Conservation (phyloP, 2,888 invertebrate species). For the Orchesella flavescens region DNA sequence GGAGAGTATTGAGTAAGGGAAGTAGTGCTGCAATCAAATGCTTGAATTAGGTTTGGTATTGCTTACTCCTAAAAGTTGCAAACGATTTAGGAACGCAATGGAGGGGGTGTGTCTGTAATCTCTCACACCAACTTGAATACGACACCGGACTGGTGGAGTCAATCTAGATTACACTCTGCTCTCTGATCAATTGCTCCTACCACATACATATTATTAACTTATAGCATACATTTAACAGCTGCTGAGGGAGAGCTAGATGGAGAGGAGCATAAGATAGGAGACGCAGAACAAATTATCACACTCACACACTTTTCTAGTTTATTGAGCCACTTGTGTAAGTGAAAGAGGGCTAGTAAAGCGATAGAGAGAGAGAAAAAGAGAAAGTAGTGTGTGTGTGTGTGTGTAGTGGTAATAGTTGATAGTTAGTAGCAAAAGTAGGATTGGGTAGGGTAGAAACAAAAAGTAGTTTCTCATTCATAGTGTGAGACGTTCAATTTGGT, state of each 20-base stretch:
- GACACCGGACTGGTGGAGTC: conserved; percentile 63
- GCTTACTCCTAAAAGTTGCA: conserved; percentile 13
- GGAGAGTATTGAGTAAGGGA: background rate
- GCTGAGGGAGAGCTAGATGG: conserved; percentile 40
- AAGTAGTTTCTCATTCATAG: conserved; percentile 54
- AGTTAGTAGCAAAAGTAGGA: background rate
- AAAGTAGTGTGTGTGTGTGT: background rate
- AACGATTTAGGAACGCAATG: conserved; percentile 45
- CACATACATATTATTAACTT: conserved; percentile 41
- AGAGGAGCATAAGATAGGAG: conserved; percentile 5
- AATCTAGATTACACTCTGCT: conserved; percentile 50
- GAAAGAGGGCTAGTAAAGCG: conserved; percentile 14
- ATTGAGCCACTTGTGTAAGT: background rate
- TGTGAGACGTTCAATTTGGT: conserved; percentile 57
- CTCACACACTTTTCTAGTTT: conserved; percentile 32
- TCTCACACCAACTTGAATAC: conserved; percentile 60
- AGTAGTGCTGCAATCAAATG: conserved; percentile 26
- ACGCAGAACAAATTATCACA: conserved; percentile 59
- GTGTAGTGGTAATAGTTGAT: conserved; percentile 2
- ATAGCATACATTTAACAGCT: conserved; percentile 45
- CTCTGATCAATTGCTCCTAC: conserved; percentile 54
- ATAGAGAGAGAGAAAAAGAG: conserved; percentile 29
- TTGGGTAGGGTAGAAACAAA: background rate
- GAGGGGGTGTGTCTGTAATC: conserved; percentile 51
- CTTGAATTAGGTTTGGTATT: background rate